A percentile compares a stretch with the other conserved stretches of the same genome.
Conservation (phyloP, 2,888 invertebrate species). For the Rhagium mordax region DNA sequence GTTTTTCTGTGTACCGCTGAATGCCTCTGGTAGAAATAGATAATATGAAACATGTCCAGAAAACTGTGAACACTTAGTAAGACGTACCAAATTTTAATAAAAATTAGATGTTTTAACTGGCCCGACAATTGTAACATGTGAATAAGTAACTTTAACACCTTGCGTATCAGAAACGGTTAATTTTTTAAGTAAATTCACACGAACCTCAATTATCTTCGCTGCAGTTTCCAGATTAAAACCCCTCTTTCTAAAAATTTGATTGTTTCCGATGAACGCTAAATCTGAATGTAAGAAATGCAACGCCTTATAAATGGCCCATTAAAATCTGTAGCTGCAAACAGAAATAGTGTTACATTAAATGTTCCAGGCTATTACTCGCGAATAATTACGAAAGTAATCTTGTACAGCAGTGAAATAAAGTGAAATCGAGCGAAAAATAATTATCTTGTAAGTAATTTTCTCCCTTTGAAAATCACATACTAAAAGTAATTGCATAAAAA, state of each 20-base stretch:
- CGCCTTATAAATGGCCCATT: constrained; percentile 46
- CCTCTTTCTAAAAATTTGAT: background rate
- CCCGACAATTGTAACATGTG: too few species aligned
- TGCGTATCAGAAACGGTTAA: too few species aligned
- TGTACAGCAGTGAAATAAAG: constrained; percentile 51
- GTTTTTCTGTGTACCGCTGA: too few species aligned
- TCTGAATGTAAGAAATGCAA: constrained; percentile 6
- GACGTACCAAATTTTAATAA: too few species aligned
- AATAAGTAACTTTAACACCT: too few species aligned
- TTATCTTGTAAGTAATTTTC: constrained; percentile 32
- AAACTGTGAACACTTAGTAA: too few species aligned
- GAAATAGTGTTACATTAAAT: constrained; percentile 55
- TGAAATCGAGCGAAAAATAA: constrained; percentile 49
- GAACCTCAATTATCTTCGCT: too few species aligned
- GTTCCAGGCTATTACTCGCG: constrained; percentile 56
- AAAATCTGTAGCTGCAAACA: constrained; percentile 55
- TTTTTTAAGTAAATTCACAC: too few species aligned
- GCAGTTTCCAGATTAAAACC: too few species aligned
- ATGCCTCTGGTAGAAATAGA: too few species aligned
- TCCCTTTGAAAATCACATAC: constrained; percentile 15
- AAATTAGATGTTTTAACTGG: too few species aligned
- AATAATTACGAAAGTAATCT: constrained; percentile 57
- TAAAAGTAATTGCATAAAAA: constrained; percentile 11
- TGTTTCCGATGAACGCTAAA: background rate
- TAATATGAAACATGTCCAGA: too few species aligned